Base-by-base conservation (phyloP, 2,113 vertebrate species). In the Motacilla tschutschensis region DNA sequence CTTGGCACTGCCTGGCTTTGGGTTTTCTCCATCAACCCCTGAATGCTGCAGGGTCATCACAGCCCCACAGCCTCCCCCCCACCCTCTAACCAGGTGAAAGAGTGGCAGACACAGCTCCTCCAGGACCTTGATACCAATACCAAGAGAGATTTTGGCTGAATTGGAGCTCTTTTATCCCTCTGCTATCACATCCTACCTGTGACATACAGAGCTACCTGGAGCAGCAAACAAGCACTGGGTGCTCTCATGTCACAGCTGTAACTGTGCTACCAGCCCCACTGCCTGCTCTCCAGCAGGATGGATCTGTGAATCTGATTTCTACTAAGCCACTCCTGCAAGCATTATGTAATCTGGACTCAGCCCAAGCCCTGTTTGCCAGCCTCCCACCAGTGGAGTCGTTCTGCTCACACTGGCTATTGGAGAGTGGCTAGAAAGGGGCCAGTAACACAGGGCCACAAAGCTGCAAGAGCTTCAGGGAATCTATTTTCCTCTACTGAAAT, bases 321-420 rank as follows among this genome's bases (percentile, higher is more conserved):
- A 22, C 67, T 29, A 73, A 73, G 44, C 38, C 71, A 51, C 57
- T 88, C 90, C 38, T 74, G 64, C 57, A 88, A 77, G 60, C 69
- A 90, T 91, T 76, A 86, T 64, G 72, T 84, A 93, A 92, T 74
- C 86, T 88, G 90, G 88, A 90, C 76, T 62, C 14, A 82, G 46
- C 74, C 82, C 86, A 88, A 93, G 64, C 59, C 81, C 86, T 88
- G 70, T 84, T 72, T 84, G 80, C 66, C 86, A 88, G 70, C 59
- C 72, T 64, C 48, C 48, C 66, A 80, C 80, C 91, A 89, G 83
- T 28, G 14, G n/a, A 59, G 71, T 20, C 41, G 2, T 79, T 94
- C 60, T 79, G 48, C 87, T 93, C 84, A 72, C 2, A 1, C 29
- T 51, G 53, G 33, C 22, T 92, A 50, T 64, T 85, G 67, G 47